Base-by-base conservation (phyloP, 2,797 vertebrate genomes). In the Thunnus albacares region DNA sequence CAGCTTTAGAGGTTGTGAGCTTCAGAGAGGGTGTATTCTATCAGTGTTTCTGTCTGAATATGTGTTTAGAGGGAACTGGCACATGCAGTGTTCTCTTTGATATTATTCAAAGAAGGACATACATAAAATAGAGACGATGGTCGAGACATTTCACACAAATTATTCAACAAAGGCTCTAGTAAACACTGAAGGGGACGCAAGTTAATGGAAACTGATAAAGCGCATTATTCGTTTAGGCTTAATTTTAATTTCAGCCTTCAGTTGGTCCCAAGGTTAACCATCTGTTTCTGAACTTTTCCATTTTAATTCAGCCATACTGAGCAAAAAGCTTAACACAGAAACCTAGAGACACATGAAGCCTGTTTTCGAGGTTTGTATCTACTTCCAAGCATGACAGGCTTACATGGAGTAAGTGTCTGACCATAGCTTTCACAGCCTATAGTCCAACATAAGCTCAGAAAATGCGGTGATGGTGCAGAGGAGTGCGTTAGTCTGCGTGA, bases 81-180 rank as follows among this genome's bases (percentile, higher is more conserved):
- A 76, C 45, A 55, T 59, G n/a, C 20, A 35, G 9, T 61, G 26
- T 35, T 81, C 11, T 1, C 64, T 69, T 72, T 79, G 74, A 28
- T 64, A 64, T 75, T 74, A 79, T 80, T 83, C 28, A 64, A 69
- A 68, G 62, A 76, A 45, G 33, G 47, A n/a, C 8, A 71, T 64
- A 70, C 63, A 78, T 81, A 71, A 82, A 85, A 78, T 60, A 78
- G 30, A 81, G 73, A 74, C 63, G 43, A 75, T 3, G 1, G 26
- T 69, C 28, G 69, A 59, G 58, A 64, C n/a, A 59, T 74, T 75
- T 65, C 38, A 15, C 35, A 79, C 43, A 63, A 75, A 80, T 77
- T 56, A 84, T 79, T 77, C 49, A 89, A 71, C 66, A 75, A 72
- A 80, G 5, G 20, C 28, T 0, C 57, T 2, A 13, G 71, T 76